Evolutionary conservation across 1,140 invertebrate genomes (phyloP).

Genomic region (Galleria mellonella): DNA sequence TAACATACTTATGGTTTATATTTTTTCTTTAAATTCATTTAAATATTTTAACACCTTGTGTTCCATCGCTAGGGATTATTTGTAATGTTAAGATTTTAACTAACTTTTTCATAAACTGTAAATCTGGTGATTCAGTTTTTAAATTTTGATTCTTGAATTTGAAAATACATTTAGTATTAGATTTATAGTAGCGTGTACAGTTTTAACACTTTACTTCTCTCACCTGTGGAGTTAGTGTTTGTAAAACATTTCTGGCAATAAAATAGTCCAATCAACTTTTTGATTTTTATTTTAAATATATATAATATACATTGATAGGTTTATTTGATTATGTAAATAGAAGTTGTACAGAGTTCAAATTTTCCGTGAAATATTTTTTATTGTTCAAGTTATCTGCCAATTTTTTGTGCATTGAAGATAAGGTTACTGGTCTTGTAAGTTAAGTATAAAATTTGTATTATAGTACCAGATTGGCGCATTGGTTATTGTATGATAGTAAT

Average conservation of each 20-base stretch:
- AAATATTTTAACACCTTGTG: constrained; percentile 30
- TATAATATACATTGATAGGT: no score
- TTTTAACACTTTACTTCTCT: constrained; percentile 44
- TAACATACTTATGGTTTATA: constrained; percentile 44
- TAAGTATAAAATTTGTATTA: no score
- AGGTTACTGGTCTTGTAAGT: no score
- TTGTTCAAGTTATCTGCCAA: no score
- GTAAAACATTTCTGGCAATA: constrained; percentile 71
- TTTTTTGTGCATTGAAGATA: no score
- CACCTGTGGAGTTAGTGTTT: constrained; percentile 57
- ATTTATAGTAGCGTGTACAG: constrained; percentile 64
- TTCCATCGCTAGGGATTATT: constrained; percentile 44
- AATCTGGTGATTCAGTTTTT: constrained; percentile 30
- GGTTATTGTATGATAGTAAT: no score
- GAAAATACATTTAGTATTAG: constrained; percentile 59
- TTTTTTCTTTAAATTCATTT: constrained; percentile 34
- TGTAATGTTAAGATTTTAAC: constrained; percentile 44
- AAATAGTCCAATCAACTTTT: constrained; percentile 61
- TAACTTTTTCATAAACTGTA: constrained; percentile 43
- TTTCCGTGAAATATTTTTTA: no score
- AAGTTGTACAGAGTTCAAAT: no score
- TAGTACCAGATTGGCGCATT: no score
- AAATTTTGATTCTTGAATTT: constrained; percentile 42
- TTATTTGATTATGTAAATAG: no score
- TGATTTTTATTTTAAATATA: constrained; percentile 19